Evolutionary conservation across 2,113 vertebrate species (phyloP).

Genomic region (Thermophis baileyi): DNA sequence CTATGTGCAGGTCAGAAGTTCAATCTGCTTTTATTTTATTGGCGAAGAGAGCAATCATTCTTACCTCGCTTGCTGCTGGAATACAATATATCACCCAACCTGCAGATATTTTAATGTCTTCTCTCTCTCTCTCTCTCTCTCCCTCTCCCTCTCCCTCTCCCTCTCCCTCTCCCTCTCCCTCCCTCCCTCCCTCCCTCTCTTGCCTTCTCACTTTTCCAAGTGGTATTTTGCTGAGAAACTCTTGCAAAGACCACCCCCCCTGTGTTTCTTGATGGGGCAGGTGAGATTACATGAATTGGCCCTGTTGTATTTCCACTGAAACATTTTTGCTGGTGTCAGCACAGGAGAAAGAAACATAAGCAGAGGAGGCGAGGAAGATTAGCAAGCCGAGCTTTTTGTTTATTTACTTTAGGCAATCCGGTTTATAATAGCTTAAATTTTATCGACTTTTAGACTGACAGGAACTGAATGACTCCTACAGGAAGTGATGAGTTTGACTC

Average conservation of each 20-base stretch:
- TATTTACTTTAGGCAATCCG: conserved; percentile 15
- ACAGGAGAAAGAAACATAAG: conserved; percentile 23
- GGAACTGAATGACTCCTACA: conserved; percentile 6
- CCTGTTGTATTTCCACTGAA: conserved; percentile 36
- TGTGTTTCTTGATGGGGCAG: conserved; percentile 37
- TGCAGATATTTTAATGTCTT: conserved; percentile 45
- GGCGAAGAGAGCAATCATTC: conserved; percentile 41
- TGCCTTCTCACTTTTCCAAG: not conserved
- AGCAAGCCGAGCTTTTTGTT: conserved; percentile 3
- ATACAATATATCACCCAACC: conserved; percentile 32
- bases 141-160: not conserved
- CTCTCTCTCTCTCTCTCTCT: not conserved
- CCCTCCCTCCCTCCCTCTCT: not conserved
- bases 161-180: no score
- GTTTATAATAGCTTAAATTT: conserved; percentile 21
- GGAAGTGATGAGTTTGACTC: not conserved
- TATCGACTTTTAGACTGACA: conserved; percentile 26
- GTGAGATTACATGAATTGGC: conserved; percentile 51
- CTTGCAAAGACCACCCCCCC: conserved; percentile 6
- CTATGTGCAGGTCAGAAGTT: conserved; percentile 44
- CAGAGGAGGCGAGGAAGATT: conserved; percentile 10
- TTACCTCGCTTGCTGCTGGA: conserved; percentile 36
- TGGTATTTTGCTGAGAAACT: conserved; percentile 41
- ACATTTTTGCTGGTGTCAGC: conserved; percentile 38
- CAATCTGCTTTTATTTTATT: conserved; percentile 53